Percentiles rank a stretch among this genome's conserved stretches.
Conservation (phyloP, 1,140 invertebrate species). For the Rhagoletis pomonella region DNA sequence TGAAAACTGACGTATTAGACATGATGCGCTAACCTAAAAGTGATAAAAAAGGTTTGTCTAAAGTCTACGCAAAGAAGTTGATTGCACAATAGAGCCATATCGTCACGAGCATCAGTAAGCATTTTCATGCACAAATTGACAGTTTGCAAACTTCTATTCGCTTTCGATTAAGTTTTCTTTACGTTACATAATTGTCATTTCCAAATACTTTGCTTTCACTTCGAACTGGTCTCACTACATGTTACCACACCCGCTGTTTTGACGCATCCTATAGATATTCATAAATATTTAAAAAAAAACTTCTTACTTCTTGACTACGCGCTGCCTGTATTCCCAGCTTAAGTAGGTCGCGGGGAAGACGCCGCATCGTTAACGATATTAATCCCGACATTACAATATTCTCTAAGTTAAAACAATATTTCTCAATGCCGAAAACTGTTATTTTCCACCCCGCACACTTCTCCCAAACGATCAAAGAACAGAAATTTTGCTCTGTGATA, state of each 20-base stretch:
- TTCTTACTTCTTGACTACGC: conserved; percentile 70
- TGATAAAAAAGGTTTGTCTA: conserved; percentile 20
- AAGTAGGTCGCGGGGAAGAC: conserved; percentile 65
- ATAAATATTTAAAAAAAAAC: neutral
- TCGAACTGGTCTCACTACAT: neutral
- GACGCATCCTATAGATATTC: neutral
- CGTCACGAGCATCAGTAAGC: conserved; percentile 46
- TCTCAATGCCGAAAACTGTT: conserved; percentile 21
- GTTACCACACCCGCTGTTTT: conserved; percentile 10
- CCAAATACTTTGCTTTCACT: conserved; percentile 5
- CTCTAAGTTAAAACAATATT: neutral
- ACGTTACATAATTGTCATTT: conserved; percentile 56
- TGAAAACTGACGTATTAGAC: conserved; percentile 67
- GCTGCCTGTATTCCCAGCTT: conserved; percentile 64
- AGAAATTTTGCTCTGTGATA: neutral
- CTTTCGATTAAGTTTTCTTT: conserved; percentile 11
- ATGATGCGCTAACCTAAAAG: conserved; percentile 64
- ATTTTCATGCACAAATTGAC: neutral
- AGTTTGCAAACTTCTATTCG: neutral
- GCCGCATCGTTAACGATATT: conserved; percentile 68
- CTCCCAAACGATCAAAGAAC: neutral
- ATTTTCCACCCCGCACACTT: conserved; percentile 13
- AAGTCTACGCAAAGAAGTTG: conserved; percentile 32
- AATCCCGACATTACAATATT: conserved; percentile 66
- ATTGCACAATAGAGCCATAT: conserved; percentile 54